These are phyloP conservation scores for Pygoscelis adeliae DNA, from an alignment of 2,113 vertebrate genomes.

Conservation along the genomic window DNA sequence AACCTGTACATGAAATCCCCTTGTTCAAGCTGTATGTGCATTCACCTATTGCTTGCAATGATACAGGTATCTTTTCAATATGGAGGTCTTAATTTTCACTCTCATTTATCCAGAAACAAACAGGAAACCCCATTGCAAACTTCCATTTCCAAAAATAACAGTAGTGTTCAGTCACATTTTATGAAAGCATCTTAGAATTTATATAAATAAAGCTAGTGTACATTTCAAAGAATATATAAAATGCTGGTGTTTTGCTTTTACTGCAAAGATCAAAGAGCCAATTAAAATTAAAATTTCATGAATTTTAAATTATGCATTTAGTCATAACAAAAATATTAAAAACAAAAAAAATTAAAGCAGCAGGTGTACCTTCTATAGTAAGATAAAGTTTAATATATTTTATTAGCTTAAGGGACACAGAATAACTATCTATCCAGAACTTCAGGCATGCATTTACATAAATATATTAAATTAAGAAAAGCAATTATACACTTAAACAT, in stretches of 20 bases:
- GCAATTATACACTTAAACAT: constrained; percentile 81
- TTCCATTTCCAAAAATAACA: constrained; percentile 39
- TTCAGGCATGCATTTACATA: constrained; percentile 85
- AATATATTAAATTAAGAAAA: constrained; percentile 82
- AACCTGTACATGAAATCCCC: neutral
- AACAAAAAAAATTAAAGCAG: constrained; percentile 47
- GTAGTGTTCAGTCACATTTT: constrained; percentile 37
- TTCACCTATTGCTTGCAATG: neutral
- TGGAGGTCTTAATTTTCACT: neutral
- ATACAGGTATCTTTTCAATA: neutral
- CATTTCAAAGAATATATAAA: constrained; percentile 35
- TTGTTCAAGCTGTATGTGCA: neutral
- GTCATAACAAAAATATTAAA: constrained; percentile 34
- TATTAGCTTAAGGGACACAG: constrained; percentile 80
- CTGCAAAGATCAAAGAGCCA: constrained; percentile 13
- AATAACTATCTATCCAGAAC: constrained; percentile 80
- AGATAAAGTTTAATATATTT: constrained; percentile 81
- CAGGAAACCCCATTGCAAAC: neutral
- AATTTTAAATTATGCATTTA: constrained; percentile 43
- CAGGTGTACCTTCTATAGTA: constrained; percentile 59
- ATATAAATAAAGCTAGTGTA: constrained; percentile 42
- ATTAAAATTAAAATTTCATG: constrained; percentile 22
- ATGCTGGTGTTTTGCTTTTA: neutral
- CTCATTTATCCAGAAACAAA: neutral
- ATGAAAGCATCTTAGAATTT: constrained; percentile 42